Conservation (phyloP, 1,140 invertebrate species). For the Elysia chlorotica region DNA sequence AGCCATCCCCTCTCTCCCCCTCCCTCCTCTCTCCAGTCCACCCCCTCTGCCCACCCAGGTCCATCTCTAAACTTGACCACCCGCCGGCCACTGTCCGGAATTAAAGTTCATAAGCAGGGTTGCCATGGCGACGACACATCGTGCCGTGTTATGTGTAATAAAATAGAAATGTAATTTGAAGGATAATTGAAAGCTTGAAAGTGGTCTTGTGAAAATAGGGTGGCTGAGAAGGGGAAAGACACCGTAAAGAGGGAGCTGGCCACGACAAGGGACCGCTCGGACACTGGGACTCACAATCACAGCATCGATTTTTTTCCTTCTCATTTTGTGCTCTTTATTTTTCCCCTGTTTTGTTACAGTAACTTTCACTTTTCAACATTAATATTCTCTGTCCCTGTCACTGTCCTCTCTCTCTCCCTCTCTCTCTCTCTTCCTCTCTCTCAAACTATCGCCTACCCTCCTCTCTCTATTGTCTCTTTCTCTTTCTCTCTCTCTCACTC, state of each 20-base stretch:
- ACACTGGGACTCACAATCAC: background rate
- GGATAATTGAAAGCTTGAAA: constrained; percentile 38
- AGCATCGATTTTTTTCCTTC: background rate
- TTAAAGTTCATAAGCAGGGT: constrained; percentile 38
- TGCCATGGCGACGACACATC: constrained; percentile 32
- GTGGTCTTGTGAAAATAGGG: constrained; percentile 30
- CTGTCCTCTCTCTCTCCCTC: background rate
- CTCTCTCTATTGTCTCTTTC: too few species aligned
- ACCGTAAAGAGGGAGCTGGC: background rate
- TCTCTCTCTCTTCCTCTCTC: background rate
- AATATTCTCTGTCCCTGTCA: background rate
- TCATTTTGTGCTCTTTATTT: background rate
- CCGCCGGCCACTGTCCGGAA: background rate
- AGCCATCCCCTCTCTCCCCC: background rate
- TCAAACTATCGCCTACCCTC: background rate
- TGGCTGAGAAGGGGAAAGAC: background rate
- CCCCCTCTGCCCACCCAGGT: background rate
- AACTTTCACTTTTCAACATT: background rate
- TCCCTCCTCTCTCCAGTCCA: background rate
- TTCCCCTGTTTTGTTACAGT: background rate
- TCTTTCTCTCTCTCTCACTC: constrained; percentile 4
- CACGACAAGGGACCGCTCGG: background rate
- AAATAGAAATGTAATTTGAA: constrained; percentile 40
- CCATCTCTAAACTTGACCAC: background rate
- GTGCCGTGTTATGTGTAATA: constrained; percentile 36